Evolutionary conservation across 2,888 invertebrate genomes (phyloP), one percentile per base, ranked within the genome.

Genomic region (Mythimna pallens): DNA sequence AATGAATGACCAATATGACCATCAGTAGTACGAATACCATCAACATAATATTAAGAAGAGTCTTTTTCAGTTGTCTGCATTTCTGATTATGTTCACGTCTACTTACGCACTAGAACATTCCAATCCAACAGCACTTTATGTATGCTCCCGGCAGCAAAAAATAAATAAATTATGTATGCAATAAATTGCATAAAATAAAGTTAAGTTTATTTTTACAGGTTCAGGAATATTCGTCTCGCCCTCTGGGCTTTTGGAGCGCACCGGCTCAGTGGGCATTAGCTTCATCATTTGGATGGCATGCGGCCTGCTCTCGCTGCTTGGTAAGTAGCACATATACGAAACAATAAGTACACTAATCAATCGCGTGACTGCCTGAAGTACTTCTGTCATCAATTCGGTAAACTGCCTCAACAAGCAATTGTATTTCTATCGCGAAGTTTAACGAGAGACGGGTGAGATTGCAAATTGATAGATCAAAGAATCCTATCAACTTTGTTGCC

Each of bases 191-290:
- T 59, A 54, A 58, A 36, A 22, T 64, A 76, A 30, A 64, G 22
- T 40, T 55, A 36, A 34, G 52, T 34, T 59, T 78, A 58, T 84
- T 85, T 81, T 93, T 95, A 20, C 94, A 99, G 99, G 99, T 93
- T 99, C 99, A 95, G 99, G 99, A 97, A 99, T 99, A 95, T 99
- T 99, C 97, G 99, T 99, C 96, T 99, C 99, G 96, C 99, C 99
- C 94, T 98, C 99, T 96, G 99, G 99, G 96, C 98, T 99, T 93
- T 97, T 99, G 94, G 97, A 98, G 96, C 97, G 98, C 95, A 98
- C 98, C 90, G 98, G 98, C 94, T 99, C 99, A 93, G 98, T 99
- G 95, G 99, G 99, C 95, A 97, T 99, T 96, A 98, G 99, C 97
- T 98, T 99, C 96, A 97, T 99, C 93, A 98, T 99, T 92, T 99